Conservation (phyloP, 2,113 vertebrate species). For the Urocitellus parryii region DNA sequence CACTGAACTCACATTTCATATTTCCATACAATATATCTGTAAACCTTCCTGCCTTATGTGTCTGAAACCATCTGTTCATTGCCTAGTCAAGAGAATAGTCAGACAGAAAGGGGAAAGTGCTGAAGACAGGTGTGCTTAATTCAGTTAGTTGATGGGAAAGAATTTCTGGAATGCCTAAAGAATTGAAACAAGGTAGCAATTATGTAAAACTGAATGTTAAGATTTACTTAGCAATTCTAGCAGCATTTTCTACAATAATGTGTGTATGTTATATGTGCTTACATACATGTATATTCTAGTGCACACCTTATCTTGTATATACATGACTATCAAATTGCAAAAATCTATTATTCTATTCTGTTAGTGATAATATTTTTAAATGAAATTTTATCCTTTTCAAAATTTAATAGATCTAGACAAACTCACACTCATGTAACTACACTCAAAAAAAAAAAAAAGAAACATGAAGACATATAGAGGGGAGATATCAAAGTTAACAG, state of each 20-base stretch:
- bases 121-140: background rate
- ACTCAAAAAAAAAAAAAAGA: background rate
- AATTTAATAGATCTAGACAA: background rate
- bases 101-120: background rate
- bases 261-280: background rate
- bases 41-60: background rate
- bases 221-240: background rate
- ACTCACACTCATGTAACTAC: background rate
- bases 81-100: background rate
- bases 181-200: background rate
- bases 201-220: background rate
- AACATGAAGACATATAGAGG: background rate
- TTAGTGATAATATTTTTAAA: background rate
- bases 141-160: background rate
- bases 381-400: background rate
- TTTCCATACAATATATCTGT: rapidly evolving
- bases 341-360: background rate
- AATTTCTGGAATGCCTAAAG: background rate
- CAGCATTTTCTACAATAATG: background rate
- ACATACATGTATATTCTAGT: too few species aligned
- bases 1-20: background rate
- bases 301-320: background rate
- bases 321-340: background rate
- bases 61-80: background rate
- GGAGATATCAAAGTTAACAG: background rate